A percentile compares a stretch with the other conserved stretches of the same genome.
These are phyloP conservation scores for Coendou prehensilis DNA, from an alignment of 2,797 vertebrate genomes.

Conservation along the genomic window DNA sequence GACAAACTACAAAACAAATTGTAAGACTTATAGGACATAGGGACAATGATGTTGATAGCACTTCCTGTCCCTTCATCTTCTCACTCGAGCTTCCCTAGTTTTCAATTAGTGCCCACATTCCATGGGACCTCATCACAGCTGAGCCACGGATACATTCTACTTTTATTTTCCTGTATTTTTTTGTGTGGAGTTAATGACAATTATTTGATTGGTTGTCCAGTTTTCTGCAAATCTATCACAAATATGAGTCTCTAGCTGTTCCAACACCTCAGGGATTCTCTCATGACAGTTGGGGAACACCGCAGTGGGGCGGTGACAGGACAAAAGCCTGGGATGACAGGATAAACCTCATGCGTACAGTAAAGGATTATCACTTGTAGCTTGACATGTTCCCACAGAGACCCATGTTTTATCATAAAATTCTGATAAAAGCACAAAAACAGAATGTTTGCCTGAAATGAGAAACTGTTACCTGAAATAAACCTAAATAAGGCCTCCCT, in stretches of 20 bases:
- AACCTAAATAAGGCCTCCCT: neutral
- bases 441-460: neutral
- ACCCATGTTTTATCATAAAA: neutral
- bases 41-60: neutral
- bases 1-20: slow-evolving; percentile 2
- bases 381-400: neutral
- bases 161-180: neutral
- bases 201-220: neutral
- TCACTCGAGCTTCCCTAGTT: neutral
- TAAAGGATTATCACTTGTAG: too few species aligned
- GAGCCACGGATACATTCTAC: neutral
- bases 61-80: neutral
- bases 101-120: neutral
- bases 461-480: neutral
- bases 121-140: neutral
- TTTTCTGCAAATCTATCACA: neutral
- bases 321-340: neutral
- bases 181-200: neutral
- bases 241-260: neutral
- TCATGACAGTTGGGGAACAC: neutral
- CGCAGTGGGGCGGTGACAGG: neutral
- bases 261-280: neutral
- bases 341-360: neutral
- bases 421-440: neutral
- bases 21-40: neutral